Evolutionary conservation across 2,888 invertebrate genomes (phyloP), one percentile per base, ranked within the genome.

Genomic region (Tillus elongatus): DNA sequence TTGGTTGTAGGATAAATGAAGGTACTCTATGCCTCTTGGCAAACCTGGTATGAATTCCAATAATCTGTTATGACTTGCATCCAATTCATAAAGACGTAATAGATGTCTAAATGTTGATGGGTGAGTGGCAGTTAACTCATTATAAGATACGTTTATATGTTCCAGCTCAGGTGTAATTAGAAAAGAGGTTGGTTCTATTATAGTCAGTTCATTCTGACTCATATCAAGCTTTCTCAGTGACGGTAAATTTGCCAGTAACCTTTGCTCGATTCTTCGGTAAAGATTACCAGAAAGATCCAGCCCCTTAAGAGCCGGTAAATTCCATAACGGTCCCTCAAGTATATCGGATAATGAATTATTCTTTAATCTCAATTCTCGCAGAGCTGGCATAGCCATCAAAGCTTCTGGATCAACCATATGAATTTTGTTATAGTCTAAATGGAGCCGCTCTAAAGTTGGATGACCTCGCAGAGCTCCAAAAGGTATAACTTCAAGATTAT

Each of bases 331-430:
- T 15, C 28, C 41, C 43, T 81, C 79, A 30, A 80, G 67, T 34
- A 78, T 69, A 56, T 84, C 82, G 1, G 77, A 74, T 15, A 92
- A 63, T 2, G 87, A 87, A 58, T 92, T 92, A 54, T 90, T 89
- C 46, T 78, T 75, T 40, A 92, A 67, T 50, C 87, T 75, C 19
- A 92, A 68, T 56, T 89, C 88, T 47, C 88, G 70, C 24, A 92
- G 64, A 0, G 87, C 82, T 0, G 86, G 86, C 80, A 91, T 82
- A 10, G 82, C 82, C 57, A 79, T 75, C 56, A 91, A 80, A 1
- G 88, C 82, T 56, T 88, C 85, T 26, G 80, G 70, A 51, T 86
- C 83, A 37, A 90, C 77, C 33, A 75, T 72, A 40, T 75, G 75
- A 33, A 90, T 72, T 44, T 73, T 74, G 54, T 91, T 91, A 60